Percentiles rank a stretch among this genome's conserved stretches.
phyloP scores from a whole-genome alignment of 2,797 vertebrate species.

The Ataeniobius toweri region DNA sequence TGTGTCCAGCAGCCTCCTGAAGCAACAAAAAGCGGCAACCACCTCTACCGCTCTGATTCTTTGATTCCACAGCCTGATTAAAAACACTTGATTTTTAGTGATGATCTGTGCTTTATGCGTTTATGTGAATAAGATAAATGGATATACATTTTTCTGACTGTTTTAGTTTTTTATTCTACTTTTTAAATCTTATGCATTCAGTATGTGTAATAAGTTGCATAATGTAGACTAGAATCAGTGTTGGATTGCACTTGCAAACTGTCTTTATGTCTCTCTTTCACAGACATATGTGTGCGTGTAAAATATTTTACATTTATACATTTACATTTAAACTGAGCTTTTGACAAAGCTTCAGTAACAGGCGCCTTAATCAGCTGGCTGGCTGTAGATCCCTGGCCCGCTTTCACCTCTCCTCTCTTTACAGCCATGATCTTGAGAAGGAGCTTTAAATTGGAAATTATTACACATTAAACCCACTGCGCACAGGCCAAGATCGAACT shows the following conservation, averaged over 20 bases:
- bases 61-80: slow-evolving; percentile 13
- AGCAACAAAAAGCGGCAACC: slow-evolving; percentile 41
- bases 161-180: slow-evolving; percentile 9
- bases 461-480: slow-evolving; percentile 99
- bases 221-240: slow-evolving; percentile 56
- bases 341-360: slow-evolving; percentile 97
- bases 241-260: slow-evolving; percentile 43
- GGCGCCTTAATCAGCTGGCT: slow-evolving; percentile 89
- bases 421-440: slow-evolving; percentile 97
- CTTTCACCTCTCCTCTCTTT: slow-evolving; percentile 85
- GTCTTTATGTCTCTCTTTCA: slow-evolving; percentile 82
- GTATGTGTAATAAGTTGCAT: slow-evolving; percentile 72
- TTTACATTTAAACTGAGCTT: slow-evolving; percentile 97
- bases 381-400: slow-evolving; percentile 72
- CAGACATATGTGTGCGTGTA: slow-evolving; percentile 90
- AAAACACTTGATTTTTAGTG: neutral
- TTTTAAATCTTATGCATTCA: slow-evolving; percentile 33
- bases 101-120: neutral
- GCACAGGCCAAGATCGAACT: slow-evolving; percentile 91
- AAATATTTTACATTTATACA: slow-evolving; percentile 77
- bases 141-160: neutral
- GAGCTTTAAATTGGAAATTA: slow-evolving; percentile 99
- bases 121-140: neutral
- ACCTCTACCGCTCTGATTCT: slow-evolving; percentile 1
- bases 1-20: slow-evolving; percentile 57